These are phyloP conservation scores for Luperina nickerlii DNA, from an alignment of 2,888 invertebrate species.

Conservation along the genomic window DNA sequence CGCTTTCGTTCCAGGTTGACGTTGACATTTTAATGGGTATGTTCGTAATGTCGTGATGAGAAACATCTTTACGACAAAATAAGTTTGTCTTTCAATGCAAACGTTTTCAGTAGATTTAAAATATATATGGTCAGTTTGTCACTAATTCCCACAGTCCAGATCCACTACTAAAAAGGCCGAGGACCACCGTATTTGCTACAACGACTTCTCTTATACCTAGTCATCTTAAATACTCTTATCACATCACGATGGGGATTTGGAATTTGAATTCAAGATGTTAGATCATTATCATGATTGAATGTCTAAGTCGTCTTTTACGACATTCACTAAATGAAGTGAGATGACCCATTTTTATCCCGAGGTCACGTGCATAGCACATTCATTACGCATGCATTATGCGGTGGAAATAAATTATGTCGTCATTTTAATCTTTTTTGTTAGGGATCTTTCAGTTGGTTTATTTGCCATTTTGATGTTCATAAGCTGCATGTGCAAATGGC, in stretches of 20 bases:
- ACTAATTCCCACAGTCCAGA: not conserved
- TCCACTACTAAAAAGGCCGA: not conserved
- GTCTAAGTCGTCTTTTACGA: slow-evolving; percentile 23
- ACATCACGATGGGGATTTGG: not conserved
- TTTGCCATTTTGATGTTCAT: slow-evolving; percentile 18
- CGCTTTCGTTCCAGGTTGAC: slow-evolving; percentile 24
- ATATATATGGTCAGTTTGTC: not conserved
- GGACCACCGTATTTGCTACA: not conserved
- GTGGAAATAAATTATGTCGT: slow-evolving; percentile 47
- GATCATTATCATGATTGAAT: slow-evolving; percentile 35
- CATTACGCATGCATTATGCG: slow-evolving; percentile 54
- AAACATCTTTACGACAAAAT: slow-evolving; percentile 49
- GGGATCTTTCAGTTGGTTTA: slow-evolving; percentile 28
- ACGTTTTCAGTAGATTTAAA: slow-evolving; percentile 33
- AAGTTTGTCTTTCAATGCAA: slow-evolving; percentile 34
- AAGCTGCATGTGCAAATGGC: slow-evolving; percentile 25
- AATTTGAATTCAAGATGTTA: slow-evolving; percentile 31
- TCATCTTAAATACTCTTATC: slow-evolving; percentile 10
- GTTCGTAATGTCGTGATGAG: slow-evolving; percentile 47
- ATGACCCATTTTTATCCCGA: slow-evolving; percentile 54
- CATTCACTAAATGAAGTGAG: slow-evolving; percentile 40
- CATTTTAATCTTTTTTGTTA: slow-evolving; percentile 17
- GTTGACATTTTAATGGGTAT: slow-evolving; percentile 54
- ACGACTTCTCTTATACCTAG: not conserved
- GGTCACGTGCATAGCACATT: slow-evolving; percentile 45